Base-by-base conservation (phyloP, 2,888 invertebrate species). In the Mechanitis messenoides region DNA sequence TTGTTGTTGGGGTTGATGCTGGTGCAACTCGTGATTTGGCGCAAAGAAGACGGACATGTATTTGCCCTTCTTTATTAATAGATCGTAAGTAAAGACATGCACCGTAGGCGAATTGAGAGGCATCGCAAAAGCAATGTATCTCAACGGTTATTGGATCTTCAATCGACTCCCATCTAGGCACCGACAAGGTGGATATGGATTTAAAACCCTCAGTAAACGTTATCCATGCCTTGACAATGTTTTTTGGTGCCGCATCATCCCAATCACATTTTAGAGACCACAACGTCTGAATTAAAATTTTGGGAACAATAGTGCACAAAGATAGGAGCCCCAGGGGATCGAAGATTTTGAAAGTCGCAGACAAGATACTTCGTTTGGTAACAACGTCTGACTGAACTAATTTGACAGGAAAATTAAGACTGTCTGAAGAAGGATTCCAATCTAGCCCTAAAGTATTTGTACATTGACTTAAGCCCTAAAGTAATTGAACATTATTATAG, bases 231-330 rank as follows among this genome's bases (percentile, higher is more conserved):
- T 55, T 35, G 7, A 53, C 2, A 9, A 64, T 54, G 3, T 59
- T 53, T 11, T 58, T 12, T 28, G 63, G 58, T 9, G 67, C 62
- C 9, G 59, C 59, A 6, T 70, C 64, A 58, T 70, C 68, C 70
- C 68, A 67, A 12, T 58, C 63, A 1, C 57, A 9, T 38, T 64
- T 62, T 33, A 55, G 54, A 7, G 46, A 53, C 69, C 35, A 35
- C 6, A 3, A 2, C 35, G 35, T 35, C 35, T 35, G 2, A 35
- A 35, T 6, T 35, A 20, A 20, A 20, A 20, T 20, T 35, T 35
- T 35, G 35, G 35, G 35, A 35, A 35, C 35, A 6, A 35, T 35
- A 35, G 35, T 35, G 35, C 35, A 35, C 35, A 35, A 35, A 6
- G 35, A 35, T 35, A 35, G 35, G 35, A 35, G 20, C 20, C 20